A percentile compares a stretch with the other conserved stretches of the same genome.
Evolutionary conservation across 2,888 invertebrate species (phyloP).

Genomic region (Clostera curtula): DNA sequence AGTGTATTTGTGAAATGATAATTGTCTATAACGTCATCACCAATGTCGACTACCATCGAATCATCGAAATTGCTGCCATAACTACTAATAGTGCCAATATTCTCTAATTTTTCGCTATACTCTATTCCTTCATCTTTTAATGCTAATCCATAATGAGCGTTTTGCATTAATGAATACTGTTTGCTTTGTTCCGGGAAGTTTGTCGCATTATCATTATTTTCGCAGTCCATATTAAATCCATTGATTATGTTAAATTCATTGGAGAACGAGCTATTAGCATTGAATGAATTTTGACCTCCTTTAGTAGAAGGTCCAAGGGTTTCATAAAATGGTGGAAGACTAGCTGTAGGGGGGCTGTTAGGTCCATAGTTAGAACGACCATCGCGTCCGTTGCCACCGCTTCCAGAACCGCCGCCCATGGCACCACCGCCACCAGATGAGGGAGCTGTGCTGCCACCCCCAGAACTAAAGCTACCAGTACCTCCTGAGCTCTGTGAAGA

Average conservation of each 20-base stretch:
- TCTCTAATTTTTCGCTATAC: constrained; percentile 85
- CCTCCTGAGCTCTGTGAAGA: constrained; percentile 69
- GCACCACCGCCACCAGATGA: constrained; percentile 77
- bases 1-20: constrained; percentile 88
- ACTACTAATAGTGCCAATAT: constrained; percentile 76
- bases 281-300: constrained; percentile 83
- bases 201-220: constrained; percentile 77
- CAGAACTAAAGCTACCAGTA: constrained; percentile 70
- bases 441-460: constrained; percentile 72
- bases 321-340: constrained; percentile 92
- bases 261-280: constrained; percentile 78
- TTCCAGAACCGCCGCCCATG: constrained; percentile 81
- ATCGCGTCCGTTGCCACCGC: constrained; percentile 85
- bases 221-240: constrained; percentile 84
- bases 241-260: constrained; percentile 82
- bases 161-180: constrained; percentile 86
- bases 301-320: constrained; percentile 79
- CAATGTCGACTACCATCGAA: constrained; percentile 90
- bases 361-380: constrained; percentile 91
- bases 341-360: constrained; percentile 90
- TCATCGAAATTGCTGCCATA: constrained; percentile 81
- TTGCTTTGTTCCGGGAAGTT: constrained; percentile 76
- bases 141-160: constrained; percentile 86
- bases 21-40: constrained; percentile 85
- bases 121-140: constrained; percentile 89